These are phyloP conservation scores for Stratiolaelaps scimitus DNA, from an alignment of 1,140 invertebrate genomes.

Conservation along the genomic window DNA sequence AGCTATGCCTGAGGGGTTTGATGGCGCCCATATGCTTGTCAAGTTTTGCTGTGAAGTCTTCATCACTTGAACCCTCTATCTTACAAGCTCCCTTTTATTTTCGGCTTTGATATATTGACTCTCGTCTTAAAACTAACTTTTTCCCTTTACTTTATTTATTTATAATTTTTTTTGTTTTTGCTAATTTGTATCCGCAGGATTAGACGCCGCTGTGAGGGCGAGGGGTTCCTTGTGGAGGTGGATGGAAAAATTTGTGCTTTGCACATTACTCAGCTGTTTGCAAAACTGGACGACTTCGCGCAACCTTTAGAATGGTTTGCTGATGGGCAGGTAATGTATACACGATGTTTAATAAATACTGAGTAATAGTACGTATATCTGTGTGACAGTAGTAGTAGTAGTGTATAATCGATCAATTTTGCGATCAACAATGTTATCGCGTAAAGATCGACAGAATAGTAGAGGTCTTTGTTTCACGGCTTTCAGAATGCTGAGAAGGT, in stretches of 20 bases:
- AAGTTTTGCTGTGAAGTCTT: neutral
- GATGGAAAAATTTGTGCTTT: constrained; percentile 23
- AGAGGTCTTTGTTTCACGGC: no score
- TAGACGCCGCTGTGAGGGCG: constrained; percentile 3
- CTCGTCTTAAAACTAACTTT: no score
- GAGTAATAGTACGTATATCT: no score
- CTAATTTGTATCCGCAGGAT: neutral
- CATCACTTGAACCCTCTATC: neutral
- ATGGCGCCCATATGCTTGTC: no score
- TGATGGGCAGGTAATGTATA: neutral
- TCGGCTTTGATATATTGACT: no score
- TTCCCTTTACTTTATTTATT: neutral
- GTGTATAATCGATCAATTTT: no score
- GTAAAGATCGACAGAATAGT: no score
- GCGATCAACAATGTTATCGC: no score
- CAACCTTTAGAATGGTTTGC: constrained; percentile 2
- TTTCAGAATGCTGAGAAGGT: no score
- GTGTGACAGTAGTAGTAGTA: no score
- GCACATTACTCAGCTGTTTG: neutral
- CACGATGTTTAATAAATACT: no score
- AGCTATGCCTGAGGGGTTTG: no score
- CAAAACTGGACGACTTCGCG: constrained; percentile 2
- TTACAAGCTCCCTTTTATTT: neutral
- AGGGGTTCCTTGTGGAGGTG: constrained; percentile 4
- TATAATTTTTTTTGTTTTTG: neutral